phyloP scores from a whole-genome alignment of 2,888 invertebrate genomes.

The Notodonta ziczac region DNA sequence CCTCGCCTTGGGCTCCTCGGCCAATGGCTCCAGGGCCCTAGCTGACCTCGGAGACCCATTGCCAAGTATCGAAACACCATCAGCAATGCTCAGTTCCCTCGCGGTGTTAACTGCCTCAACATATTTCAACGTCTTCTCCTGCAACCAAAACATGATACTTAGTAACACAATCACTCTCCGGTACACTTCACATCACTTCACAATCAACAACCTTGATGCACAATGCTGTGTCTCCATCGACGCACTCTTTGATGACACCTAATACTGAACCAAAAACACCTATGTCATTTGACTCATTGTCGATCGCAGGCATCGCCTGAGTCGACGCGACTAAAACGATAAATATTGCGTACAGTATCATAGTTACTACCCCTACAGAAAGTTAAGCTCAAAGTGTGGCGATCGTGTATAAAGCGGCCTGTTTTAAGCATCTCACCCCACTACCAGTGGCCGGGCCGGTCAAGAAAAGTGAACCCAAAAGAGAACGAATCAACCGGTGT shows the following conservation, averaged over 20 bases:
- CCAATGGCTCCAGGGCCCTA: constrained; percentile 86
- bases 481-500: constrained; percentile 73
- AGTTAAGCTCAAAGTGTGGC: constrained; percentile 78
- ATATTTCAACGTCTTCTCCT: constrained; percentile 90
- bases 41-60: constrained; percentile 85
- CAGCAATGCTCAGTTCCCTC: constrained; percentile 84
- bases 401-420: constrained; percentile 66
- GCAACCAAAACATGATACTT: constrained; percentile 74
- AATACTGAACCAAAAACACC: constrained; percentile 79
- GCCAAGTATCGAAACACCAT: constrained; percentile 84
- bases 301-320: constrained; percentile 76
- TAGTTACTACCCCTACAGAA: constrained; percentile 77
- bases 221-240: constrained; percentile 87
- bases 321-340: constrained; percentile 80
- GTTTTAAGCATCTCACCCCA: constrained; percentile 82
- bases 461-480: constrained; percentile 78
- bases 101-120: constrained; percentile 84
- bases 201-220: constrained; percentile 87
- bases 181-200: constrained; percentile 51
- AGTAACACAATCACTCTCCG: constrained; percentile 34
- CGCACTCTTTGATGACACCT: constrained; percentile 89
- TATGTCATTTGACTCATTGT: constrained; percentile 82
- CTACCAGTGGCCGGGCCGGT: constrained; percentile 53
- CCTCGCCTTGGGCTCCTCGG: constrained; percentile 89
- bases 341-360: constrained; percentile 77